Evolutionary conservation across 37 sponge, comb jelly and placozoan genomes (phyloP).

Genomic region (Aphrocallistes beatrix): DNA sequence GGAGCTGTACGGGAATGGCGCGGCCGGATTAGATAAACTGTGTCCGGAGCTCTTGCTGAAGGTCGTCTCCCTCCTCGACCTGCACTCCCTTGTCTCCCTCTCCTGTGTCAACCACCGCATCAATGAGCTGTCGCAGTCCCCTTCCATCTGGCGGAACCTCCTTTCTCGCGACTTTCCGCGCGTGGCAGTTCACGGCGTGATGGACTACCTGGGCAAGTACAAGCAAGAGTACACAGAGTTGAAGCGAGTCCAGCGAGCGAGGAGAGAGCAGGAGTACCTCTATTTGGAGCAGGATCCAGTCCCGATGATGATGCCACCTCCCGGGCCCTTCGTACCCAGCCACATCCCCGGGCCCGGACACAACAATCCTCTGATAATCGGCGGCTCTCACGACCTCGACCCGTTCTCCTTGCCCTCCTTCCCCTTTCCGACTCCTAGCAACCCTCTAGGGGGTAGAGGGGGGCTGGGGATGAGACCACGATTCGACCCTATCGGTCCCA

Average conservation of each 20-base stretch:
- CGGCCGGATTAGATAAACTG: background rate
- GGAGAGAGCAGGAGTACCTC: background rate
- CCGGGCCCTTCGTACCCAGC: background rate
- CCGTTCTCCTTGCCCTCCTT: background rate
- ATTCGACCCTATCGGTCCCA: constrained; percentile 1
- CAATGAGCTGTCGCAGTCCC: background rate
- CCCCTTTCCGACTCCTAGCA: background rate
- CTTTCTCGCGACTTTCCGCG: background rate
- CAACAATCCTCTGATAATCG: constrained; percentile 5
- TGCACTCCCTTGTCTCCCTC: background rate
- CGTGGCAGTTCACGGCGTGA: background rate
- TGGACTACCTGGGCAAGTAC: background rate
- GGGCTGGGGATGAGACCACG: background rate
- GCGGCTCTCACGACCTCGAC: background rate
- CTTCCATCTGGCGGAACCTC: background rate
- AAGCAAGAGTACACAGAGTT: background rate
- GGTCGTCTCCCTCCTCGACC: background rate
- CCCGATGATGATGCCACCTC: background rate
- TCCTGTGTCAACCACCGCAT: background rate
- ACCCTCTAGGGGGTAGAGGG: background rate
- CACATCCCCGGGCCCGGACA: background rate
- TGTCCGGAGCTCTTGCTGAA: background rate
- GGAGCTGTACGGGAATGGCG: background rate
- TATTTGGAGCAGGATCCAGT: background rate
- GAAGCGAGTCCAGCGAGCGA: background rate